Conservation (phyloP, 2,797 vertebrate genomes). For the Thalassophryne amazonica region DNA sequence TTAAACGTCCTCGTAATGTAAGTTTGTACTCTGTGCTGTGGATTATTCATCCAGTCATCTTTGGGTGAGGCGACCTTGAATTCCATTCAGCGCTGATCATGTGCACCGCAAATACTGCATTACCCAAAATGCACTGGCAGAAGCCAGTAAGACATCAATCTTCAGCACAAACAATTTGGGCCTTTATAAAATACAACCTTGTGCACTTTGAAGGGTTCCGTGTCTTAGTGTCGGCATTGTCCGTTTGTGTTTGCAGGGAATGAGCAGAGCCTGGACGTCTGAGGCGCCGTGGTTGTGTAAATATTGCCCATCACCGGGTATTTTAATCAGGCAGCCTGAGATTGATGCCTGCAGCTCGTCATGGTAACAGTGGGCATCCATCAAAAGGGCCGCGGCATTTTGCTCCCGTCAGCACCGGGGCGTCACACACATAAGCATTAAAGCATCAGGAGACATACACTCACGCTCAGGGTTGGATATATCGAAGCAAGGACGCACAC, state of each 20-base stretch:
- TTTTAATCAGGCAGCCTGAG: constrained; percentile 54
- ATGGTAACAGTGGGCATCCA: constrained; percentile 47
- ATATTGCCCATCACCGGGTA: constrained; percentile 47
- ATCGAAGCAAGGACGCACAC: background rate
- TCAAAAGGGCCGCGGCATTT: constrained; percentile 41
- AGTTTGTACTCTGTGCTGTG: background rate
- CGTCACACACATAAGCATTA: constrained; percentile 26
- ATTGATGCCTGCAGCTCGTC: constrained; percentile 39
- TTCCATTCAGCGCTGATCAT: background rate
- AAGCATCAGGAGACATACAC: background rate
- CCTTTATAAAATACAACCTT: background rate
- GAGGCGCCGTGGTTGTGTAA: constrained; percentile 10
- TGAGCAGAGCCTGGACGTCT: background rate
- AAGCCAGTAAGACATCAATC: background rate
- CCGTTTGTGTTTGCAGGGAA: background rate
- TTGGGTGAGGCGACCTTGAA: constrained; percentile 13
- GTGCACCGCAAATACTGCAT: background rate
- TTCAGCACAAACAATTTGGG: background rate
- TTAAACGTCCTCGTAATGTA: background rate
- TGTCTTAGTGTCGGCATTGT: background rate
- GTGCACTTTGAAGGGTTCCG: no score
- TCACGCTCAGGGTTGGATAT: background rate
- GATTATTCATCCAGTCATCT: background rate
- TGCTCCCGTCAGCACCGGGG: constrained; percentile 42
- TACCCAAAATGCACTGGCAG: background rate